phyloP scores from a whole-genome alignment of 2,113 vertebrate species.

The Toxotes chatareus region DNA sequence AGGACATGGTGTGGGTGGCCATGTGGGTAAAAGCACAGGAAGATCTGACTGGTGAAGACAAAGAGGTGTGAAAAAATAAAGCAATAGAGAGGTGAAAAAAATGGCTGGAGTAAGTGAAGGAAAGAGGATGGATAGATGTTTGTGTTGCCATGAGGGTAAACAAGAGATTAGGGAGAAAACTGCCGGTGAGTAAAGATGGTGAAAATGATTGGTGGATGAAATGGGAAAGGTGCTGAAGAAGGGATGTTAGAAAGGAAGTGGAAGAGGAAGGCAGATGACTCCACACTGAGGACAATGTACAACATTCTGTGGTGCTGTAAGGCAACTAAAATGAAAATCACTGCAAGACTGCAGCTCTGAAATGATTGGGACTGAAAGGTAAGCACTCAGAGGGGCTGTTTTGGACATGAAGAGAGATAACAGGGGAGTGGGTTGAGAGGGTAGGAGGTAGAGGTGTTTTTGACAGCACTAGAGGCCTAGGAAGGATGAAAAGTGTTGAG shows the following conservation, averaged over 20 bases:
- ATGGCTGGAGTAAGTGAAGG: background rate
- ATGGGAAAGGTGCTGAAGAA: constrained; percentile 34
- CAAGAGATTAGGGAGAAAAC: constrained; percentile 37
- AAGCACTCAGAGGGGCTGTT: constrained; percentile 69
- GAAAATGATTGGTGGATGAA: constrained; percentile 35
- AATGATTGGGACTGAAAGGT: constrained; percentile 73
- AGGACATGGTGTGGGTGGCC: background rate
- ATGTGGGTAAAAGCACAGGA: constrained; percentile 25
- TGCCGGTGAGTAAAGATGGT: constrained; percentile 38
- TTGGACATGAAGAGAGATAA: constrained; percentile 69
- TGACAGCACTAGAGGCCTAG: constrained; percentile 63
- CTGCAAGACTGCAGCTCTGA: constrained; percentile 55
- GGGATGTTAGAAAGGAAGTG: constrained; percentile 27
- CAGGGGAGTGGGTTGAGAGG: constrained; percentile 51
- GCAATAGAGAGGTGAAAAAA: constrained; percentile 24
- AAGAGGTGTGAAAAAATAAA: constrained; percentile 22
- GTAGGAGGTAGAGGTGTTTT: constrained; percentile 64
- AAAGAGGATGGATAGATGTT: constrained; percentile 27
- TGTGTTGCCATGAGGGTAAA: constrained; percentile 64
- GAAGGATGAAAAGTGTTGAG: constrained; percentile 26
- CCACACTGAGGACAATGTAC: constrained; percentile 50
- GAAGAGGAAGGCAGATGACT: constrained; percentile 44
- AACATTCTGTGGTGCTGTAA: constrained; percentile 52
- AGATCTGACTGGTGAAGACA: constrained; percentile 1
- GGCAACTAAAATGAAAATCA: constrained; percentile 69